These are phyloP conservation scores for Nemotelus pantherinus DNA, from an alignment of 2,888 invertebrate genomes.

Conservation along the genomic window DNA sequence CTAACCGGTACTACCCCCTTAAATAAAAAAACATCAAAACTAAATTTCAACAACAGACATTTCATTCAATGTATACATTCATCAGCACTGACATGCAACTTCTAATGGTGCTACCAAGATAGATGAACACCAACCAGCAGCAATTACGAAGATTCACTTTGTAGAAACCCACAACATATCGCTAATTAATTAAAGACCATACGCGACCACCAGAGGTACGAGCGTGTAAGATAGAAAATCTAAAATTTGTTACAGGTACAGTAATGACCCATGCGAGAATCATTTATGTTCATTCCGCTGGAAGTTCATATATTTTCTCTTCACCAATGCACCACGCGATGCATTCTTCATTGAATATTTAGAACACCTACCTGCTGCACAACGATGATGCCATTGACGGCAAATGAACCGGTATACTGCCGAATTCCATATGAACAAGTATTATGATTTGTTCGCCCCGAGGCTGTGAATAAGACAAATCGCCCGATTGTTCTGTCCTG, in stretches of 20 bases:
- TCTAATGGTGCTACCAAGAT: slow-evolving; percentile 27
- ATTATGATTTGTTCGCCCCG: slow-evolving; percentile 22
- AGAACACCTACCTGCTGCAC: slow-evolving; percentile 5
- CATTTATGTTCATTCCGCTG: slow-evolving; percentile 16
- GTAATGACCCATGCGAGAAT: slow-evolving; percentile 29
- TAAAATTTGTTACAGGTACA: slow-evolving; percentile 27
- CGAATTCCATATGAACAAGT: neutral
- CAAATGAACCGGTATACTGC: neutral
- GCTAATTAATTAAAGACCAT: slow-evolving; percentile 40
- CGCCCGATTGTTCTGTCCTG: slow-evolving; percentile 29
- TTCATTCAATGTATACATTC: no score
- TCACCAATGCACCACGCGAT: neutral
- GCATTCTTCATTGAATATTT: slow-evolving; percentile 4
- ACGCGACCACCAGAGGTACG: neutral
- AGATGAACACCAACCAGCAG: slow-evolving; percentile 10
- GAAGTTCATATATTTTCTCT: slow-evolving; percentile 26
- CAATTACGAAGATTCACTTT: neutral
- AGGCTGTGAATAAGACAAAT: slow-evolving; percentile 40
- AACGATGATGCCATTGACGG: neutral
- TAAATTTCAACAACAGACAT: no score
- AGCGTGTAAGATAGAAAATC: neutral
- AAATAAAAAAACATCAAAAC: no score
- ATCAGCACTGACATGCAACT: slow-evolving; percentile 1
- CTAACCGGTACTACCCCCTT: no score
- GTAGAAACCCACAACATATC: slow-evolving; percentile 26